Evolutionary conservation across 2,797 vertebrate species (phyloP), one percentile per base, ranked within the genome.

Genomic region (Orientallactaga sibirica): DNA sequence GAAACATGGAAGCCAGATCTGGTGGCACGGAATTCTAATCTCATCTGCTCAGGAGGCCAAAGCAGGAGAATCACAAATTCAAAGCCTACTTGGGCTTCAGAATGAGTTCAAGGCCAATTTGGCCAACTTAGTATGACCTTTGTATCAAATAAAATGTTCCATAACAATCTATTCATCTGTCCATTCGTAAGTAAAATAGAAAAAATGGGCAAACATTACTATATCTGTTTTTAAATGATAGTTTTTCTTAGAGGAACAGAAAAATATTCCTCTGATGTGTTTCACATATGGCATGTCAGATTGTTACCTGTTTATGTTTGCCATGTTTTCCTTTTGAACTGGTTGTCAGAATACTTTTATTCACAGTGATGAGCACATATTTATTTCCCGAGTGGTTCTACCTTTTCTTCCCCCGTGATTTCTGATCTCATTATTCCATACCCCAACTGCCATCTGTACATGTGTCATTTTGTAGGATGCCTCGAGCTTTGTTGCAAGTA

Each of bases 151-250:
- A 70, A 27, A 61, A 64, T 14, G 55, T 58, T 11, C 11, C 55
- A 14, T 16, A 48, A 14, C 55, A 58, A 12, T 48, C 48, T 48
- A 48, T 48, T 48, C 48, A 58, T 58, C 55, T 3, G 15, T 58
- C 55, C 12, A 58, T 58, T 12, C 55, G 61, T 74, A 12, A 61
- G 70, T 14, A 62, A 68, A 68, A 11, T 12, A 12, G 27, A 12
- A 9, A 73, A 94, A 91, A 43, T 52, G 24, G 3, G 8, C 5
- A 68, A 2, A 20, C 18, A 5, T 67, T 77, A 76, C 80, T 81
- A 1, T 90, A 88, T 68, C 81, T 83, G 75, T 93, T 92, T 88
- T 8, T 83, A 83, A 85, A 71, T 52, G 79, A 58, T 52, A 68
- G 62, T 67, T 11, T 91, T 66, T 92, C 86, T 95, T 11, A 79